Percentiles rank a stretch among this genome's conserved stretches.
Evolutionary conservation across 2,113 vertebrate genomes (phyloP).

Genomic region (Syngnathus floridae): DNA sequence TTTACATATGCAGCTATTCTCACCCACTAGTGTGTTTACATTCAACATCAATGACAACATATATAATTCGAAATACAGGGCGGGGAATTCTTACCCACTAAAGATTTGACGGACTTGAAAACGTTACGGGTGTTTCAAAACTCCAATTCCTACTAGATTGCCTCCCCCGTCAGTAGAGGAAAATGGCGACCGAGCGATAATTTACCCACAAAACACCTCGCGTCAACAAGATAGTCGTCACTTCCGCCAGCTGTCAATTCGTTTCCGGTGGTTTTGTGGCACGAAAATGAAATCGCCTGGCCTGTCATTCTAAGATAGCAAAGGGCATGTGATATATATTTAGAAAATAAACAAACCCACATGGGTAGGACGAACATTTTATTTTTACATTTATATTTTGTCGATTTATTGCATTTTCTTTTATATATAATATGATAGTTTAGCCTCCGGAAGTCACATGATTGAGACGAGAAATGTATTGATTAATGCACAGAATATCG

Average conservation of each 20-base stretch:
- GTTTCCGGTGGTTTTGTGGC: not conserved
- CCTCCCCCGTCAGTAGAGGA: conserved; percentile 33
- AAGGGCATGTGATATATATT: not conserved
- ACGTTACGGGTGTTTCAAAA: not conserved
- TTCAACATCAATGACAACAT: not conserved
- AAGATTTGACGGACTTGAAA: not conserved
- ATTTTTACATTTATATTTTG: not conserved
- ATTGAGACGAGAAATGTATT: not conserved
- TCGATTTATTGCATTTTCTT: not conserved
- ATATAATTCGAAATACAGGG: accelerated
- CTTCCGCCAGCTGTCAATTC: conserved; percentile 19
- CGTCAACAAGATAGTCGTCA: conserved; percentile 41
- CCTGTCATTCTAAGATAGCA: not conserved
- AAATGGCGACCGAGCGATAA: conserved; percentile 62
- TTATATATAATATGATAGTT: conserved; percentile 4
- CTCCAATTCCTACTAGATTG: conserved; percentile 10
- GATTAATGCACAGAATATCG: not conserved
- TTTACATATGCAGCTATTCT: not conserved
- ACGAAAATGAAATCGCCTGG: not conserved
- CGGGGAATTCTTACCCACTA: not conserved
- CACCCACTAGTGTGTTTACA: not conserved
- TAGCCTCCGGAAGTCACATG: not conserved
- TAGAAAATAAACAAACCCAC: not conserved
- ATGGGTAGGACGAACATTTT: not conserved
- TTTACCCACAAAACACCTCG: conserved; percentile 41